Base-by-base conservation (phyloP, 2,888 invertebrate species). In the Scrobipalpa costella region DNA sequence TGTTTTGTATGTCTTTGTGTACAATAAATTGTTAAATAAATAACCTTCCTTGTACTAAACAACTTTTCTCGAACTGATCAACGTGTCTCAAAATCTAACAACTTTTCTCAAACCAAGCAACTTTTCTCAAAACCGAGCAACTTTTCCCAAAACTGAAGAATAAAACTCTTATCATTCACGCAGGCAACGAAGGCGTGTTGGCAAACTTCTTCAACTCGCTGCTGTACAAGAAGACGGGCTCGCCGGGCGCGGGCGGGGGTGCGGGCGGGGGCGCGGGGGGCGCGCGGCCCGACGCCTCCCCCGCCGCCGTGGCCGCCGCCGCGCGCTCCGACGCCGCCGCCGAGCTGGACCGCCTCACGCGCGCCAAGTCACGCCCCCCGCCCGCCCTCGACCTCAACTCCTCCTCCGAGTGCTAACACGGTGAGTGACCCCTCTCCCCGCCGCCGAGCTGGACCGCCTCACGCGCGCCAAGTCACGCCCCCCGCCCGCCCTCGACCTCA, bases 201-300 rank as follows among this genome's bases (percentile, higher is more conserved):
- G 99, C 99, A 11, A 99, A 97, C 90, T 99, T 99, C 94, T 99
- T 99, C 93, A 99, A 99, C 92, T 98, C 98, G 68, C 93, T 99
- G 79, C 94, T 99, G 75, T 96, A 96, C 90, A 99, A 98, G 94
- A 98, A 98, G 92, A 95, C 97, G 44, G 96, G 96, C 47, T 92
- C 94, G 50, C 93, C 94, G n/a, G n/a, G n/a, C n/a, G n/a, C n/a
- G n/a, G n/a, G n/a, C n/a, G n/a, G n/a, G n/a, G n/a, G n/a, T n/a
- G n/a, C n/a, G n/a, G n/a, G n/a, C 77, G 47, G 75, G 44, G 96
- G 96, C 47, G 92, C 94, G 49, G 49, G 49, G 19, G 57, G 34
- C 15, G 88, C 92, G 63, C 86, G 85, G 66, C 67, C 77, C 44
- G 75, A 86, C 73, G 70, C 79, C 65, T 71, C 83, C 77, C 80